phyloP scores from a whole-genome alignment of 2,113 vertebrate genomes.

The Tringa solitaria region DNA sequence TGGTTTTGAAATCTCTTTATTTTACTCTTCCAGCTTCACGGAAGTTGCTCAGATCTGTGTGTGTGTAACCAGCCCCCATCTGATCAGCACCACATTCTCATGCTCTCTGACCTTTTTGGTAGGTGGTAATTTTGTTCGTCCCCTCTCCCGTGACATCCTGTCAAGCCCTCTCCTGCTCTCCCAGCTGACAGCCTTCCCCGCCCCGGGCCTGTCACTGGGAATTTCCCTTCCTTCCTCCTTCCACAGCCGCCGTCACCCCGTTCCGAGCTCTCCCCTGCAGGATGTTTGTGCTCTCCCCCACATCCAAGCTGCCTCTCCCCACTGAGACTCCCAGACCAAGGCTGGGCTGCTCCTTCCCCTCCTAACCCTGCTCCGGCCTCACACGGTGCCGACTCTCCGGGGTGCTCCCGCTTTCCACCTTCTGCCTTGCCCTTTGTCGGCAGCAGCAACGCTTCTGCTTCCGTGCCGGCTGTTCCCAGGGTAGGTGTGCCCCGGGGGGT shows the following conservation, averaged over 20 bases:
- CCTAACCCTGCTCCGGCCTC: not conserved
- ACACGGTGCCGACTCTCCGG: fast-evolving
- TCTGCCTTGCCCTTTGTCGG: not conserved
- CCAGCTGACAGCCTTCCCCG: not conserved
- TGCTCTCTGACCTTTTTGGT: conserved; percentile 15
- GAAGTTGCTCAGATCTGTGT: not conserved
- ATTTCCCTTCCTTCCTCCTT: conserved; percentile 30
- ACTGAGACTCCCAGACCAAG: fast-evolving
- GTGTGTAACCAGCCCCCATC: not conserved
- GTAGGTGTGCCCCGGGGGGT: fast-evolving
- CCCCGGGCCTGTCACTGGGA: not conserved
- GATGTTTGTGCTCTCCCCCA: conserved; percentile 10
- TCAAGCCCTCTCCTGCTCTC: not conserved
- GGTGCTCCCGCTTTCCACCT: not conserved
- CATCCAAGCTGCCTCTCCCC: not conserved
- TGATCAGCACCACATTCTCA: not conserved
- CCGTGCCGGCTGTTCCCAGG: not conserved
- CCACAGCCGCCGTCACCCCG: not conserved
- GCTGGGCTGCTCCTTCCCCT: not conserved
- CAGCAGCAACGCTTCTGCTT: fast-evolving
- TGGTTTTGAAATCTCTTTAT: not conserved
- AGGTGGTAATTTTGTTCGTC: not conserved
- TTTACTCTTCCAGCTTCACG: not conserved
- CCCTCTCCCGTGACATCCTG: conserved; percentile 15
- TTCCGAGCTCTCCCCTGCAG: not conserved